These are phyloP conservation scores for Melanerpes aurifrons DNA, from an alignment of 2,113 vertebrate species.

Conservation along the genomic window DNA sequence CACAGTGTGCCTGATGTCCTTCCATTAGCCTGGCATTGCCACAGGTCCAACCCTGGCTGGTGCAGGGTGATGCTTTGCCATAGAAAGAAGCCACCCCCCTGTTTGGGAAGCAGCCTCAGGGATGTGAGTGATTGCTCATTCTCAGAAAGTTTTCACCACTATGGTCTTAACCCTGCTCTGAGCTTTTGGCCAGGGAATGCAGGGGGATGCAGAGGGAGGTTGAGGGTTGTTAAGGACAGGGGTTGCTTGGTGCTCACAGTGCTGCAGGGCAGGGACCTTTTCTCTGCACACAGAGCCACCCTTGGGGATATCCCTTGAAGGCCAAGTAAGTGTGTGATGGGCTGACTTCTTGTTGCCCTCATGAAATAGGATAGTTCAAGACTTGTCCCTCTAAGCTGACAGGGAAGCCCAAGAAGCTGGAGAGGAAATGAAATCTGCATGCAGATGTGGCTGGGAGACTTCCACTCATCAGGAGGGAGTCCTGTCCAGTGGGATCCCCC, in stretches of 20 bases:
- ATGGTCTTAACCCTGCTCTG: accelerated
- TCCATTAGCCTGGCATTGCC: not conserved
- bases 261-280: not conserved
- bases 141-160: not conserved
- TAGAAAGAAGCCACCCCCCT: not conserved
- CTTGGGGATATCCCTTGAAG: not conserved
- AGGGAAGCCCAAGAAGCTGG: not conserved
- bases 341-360: not conserved
- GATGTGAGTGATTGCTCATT: accelerated
- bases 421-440: not conserved
- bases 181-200: not conserved
- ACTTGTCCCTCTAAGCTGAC: not conserved
- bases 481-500: not conserved
- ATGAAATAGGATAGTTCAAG: not conserved
- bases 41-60: accelerated
- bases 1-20: accelerated
- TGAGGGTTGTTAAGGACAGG: not conserved
- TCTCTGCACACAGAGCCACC: not conserved
- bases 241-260: accelerated
- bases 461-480: accelerated
- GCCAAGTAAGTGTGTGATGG: accelerated
- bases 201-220: not conserved
- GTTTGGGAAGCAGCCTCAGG: not conserved
- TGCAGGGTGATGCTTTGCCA: not conserved
- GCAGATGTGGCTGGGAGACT: not conserved